These are phyloP conservation scores for Holacanthella duospinosa DNA, from an alignment of 2,888 invertebrate species.

Conservation along the genomic window DNA sequence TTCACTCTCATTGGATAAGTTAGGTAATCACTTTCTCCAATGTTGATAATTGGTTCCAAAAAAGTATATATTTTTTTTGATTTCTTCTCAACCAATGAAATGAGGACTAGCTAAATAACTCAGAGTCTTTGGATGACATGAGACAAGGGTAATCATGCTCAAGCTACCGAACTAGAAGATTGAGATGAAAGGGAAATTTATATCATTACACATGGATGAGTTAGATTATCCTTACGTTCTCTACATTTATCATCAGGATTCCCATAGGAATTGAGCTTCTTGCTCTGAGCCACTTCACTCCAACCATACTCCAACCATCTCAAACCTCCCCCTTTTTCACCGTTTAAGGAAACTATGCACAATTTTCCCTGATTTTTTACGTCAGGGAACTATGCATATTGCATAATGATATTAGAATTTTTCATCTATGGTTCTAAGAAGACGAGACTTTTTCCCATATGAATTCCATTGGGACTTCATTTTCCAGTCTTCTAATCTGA, in stretches of 20 bases:
- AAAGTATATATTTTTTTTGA: too few relatives aligned
- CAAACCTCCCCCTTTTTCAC: neutral
- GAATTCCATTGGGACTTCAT: neutral
- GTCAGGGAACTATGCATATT: neutral
- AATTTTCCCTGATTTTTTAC: slow-evolving; percentile 3
- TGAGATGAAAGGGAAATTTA: slow-evolving; percentile 3
- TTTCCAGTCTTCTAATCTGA: slow-evolving; percentile 1
- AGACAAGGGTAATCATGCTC: too few relatives aligned
- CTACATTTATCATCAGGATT: neutral
- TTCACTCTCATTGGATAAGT: too few relatives aligned
- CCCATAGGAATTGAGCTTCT: neutral
- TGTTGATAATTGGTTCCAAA: neutral
- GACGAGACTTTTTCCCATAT: neutral
- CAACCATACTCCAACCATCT: neutral
- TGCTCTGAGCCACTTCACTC: neutral
- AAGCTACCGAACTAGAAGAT: neutral
- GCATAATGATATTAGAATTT: neutral
- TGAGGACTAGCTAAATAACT: too few relatives aligned
- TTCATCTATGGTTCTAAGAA: neutral
- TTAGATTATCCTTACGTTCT: neutral
- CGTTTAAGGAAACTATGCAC: slow-evolving; percentile 1
- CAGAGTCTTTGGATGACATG: too few relatives aligned
- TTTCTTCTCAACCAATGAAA: too few relatives aligned
- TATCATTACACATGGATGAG: slow-evolving; percentile 3
- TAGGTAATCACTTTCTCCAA: too few relatives aligned